phyloP scores from a whole-genome alignment of 2,888 invertebrate genomes.

The Limnephilus rhombicus region DNA sequence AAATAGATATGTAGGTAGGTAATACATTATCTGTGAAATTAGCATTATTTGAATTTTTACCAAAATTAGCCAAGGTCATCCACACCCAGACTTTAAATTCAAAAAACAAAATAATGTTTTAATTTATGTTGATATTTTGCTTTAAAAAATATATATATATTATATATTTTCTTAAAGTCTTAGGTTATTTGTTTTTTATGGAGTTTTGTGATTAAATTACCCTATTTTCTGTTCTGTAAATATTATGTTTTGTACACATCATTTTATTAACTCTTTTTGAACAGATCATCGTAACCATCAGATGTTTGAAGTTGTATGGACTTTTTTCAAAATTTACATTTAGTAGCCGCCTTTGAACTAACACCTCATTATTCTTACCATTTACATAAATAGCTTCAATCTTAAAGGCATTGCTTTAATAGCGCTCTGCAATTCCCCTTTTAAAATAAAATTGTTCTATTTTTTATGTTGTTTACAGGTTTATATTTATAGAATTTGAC shows the following conservation, averaged over 20 bases:
- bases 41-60: not conserved
- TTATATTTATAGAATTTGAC: not conserved
- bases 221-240: not conserved
- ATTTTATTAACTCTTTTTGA: not conserved
- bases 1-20: not conserved
- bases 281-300: not conserved
- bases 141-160: not conserved
- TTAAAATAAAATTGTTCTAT: not conserved
- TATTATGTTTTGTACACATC: not conserved
- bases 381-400: not conserved
- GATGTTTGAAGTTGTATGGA: not conserved
- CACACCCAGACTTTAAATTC: not conserved
- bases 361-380: not conserved
- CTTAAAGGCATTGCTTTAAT: not conserved
- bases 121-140: not conserved
- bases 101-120: not conserved
- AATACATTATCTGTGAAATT: not conserved
- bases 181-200: not conserved
- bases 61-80: not conserved
- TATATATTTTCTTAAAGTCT: not conserved
- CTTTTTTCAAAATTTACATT: not conserved
- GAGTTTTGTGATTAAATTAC: conserved; percentile 1
- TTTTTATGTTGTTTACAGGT: not conserved
- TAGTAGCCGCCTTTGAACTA: not conserved
- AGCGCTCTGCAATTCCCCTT: not conserved